These are phyloP conservation scores for Anser cygnoides DNA, from an alignment of 2,113 vertebrate genomes.

Conservation along the genomic window DNA sequence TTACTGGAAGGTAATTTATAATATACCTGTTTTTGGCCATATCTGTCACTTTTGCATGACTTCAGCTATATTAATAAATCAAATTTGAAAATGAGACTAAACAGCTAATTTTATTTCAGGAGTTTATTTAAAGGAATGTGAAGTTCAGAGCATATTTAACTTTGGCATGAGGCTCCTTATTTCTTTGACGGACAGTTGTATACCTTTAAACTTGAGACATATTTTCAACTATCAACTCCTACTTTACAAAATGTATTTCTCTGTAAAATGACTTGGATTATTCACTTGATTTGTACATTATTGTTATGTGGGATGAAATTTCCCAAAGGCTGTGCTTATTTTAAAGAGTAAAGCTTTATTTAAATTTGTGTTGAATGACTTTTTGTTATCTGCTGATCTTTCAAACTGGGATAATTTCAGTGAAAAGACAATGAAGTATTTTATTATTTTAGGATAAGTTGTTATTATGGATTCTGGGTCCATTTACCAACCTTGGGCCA, in stretches of 20 bases:
- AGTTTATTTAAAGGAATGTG: neutral
- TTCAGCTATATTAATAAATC: neutral
- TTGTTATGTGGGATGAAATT: neutral
- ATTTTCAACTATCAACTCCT: neutral
- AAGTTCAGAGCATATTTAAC: neutral
- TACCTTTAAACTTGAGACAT: neutral
- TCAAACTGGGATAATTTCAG: neutral
- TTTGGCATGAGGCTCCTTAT: neutral
- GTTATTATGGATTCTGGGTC: neutral
- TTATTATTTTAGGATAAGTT: neutral
- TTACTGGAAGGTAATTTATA: neutral
- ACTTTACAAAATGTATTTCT: neutral
- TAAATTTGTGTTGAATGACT: neutral
- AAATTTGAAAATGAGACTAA: slow-evolving; percentile 17
- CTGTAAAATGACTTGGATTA: neutral
- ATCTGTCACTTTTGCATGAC: slow-evolving; percentile 9
- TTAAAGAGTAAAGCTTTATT: neutral
- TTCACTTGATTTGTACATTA: neutral
- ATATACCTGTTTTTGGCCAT: neutral
- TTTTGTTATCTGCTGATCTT: neutral
- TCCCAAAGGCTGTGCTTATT: neutral
- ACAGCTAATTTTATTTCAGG: neutral
- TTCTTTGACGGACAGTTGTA: neutral
- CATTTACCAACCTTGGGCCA: neutral
- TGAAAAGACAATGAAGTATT: neutral